Evolutionary conservation across 1,140 invertebrate species (phyloP), one percentile per base, ranked within the genome.

Genomic region (Ectropis grisescens): DNA sequence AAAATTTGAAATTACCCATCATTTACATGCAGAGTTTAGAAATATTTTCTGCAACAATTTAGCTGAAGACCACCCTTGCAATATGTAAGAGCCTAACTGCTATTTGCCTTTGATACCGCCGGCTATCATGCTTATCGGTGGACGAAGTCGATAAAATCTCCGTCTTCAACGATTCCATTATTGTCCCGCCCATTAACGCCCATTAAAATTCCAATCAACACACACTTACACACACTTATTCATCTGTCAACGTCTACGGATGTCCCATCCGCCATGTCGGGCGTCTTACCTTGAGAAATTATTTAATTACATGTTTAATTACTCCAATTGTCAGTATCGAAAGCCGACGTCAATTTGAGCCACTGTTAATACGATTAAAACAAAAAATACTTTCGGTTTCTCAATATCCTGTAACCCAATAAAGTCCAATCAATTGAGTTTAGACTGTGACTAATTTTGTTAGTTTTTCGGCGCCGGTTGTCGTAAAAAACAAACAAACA

Each of bases 41-140:
- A n/a, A n/a, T n/a, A n/a, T n/a, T n/a, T n/a, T n/a, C n/a, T n/a
- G n/a, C n/a, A n/a, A n/a, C n/a, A n/a, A n/a, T n/a, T n/a, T n/a
- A n/a, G n/a, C n/a, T n/a, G n/a, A n/a, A n/a, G n/a, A n/a, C n/a
- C n/a, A n/a, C n/a, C n/a, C n/a, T n/a, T n/a, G n/a, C n/a, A n/a
- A n/a, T n/a, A n/a, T n/a, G n/a, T n/a, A n/a, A n/a, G n/a, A n/a
- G n/a, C n/a, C 61, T 51, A 57, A 59, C 58, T 43, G 57, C 59
- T 72, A 74, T 79, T 75, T 74, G 68, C 74, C 74, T 79, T 79
- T 79, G 68, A 79, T 49, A 57, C 62, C 58, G 62, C 70, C 74
- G 70, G 58, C 62, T 41, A 61, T 72, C 61, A 51, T 37, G 49
- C 58, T 72, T 74, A 79, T 79, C 74, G 66, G 57, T 49, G 44